These are phyloP conservation scores for Camponotus fellah DNA, from an alignment of 2,888 invertebrate species.

Conservation along the genomic window DNA sequence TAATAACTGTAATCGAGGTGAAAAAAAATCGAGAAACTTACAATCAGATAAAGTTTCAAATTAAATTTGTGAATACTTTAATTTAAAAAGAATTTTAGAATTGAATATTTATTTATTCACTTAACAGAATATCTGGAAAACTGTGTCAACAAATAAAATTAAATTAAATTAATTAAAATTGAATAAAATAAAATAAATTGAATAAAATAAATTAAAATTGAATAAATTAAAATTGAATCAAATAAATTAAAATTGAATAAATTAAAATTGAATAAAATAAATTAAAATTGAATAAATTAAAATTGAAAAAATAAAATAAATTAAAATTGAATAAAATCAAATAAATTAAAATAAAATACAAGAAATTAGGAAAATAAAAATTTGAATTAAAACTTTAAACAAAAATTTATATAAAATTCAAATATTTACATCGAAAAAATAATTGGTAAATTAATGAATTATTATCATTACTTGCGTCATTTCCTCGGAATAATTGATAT, in stretches of 20 bases:
- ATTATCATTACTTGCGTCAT: not conserved
- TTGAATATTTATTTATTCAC: not conserved
- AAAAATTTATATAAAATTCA: too few species aligned
- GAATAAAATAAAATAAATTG: too few species aligned
- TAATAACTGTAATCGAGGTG: not conserved
- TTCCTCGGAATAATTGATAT: not conserved
- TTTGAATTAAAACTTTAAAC: too few species aligned
- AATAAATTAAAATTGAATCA: too few species aligned
- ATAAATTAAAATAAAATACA: not conserved
- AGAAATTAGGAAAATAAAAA: too few species aligned
- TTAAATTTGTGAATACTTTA: not conserved
- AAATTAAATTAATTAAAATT: not conserved
- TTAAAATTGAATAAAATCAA: not conserved
- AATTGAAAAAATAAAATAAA: not conserved
- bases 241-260: too few species aligned
- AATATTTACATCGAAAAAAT: not conserved
- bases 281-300: not conserved
- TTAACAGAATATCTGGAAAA: not conserved
- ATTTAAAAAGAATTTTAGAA: not conserved
- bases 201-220: too few species aligned
- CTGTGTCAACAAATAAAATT: not conserved
- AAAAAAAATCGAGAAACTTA: not conserved
- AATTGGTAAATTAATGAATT: not conserved
- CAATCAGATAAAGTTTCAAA: not conserved
- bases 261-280: not conserved